Percentiles rank a stretch among this genome's conserved stretches.
These are phyloP conservation scores for Agrochola litura DNA, from an alignment of 2,888 invertebrate genomes.

Conservation along the genomic window DNA sequence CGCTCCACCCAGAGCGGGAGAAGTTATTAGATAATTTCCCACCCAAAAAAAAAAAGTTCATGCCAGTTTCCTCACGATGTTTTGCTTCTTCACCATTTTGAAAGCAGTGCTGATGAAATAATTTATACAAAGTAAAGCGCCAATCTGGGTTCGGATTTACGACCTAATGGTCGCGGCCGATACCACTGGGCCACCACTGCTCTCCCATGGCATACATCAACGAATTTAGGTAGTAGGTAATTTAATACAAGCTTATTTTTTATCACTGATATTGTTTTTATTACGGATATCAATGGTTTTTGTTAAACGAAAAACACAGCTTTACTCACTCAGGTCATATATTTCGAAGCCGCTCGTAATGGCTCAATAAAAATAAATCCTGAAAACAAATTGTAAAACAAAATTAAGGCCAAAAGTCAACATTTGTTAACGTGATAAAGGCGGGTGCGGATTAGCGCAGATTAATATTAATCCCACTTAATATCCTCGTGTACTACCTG, in stretches of 20 bases:
- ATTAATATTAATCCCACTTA: conserved; percentile 43
- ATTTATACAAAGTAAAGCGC: too few species aligned
- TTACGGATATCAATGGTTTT: background rate
- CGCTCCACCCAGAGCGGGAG: too few species aligned
- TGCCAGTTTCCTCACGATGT: too few species aligned
- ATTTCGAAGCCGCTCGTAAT: background rate
- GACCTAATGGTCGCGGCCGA: too few species aligned
- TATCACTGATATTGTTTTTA: conserved; percentile 3
- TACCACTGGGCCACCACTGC: too few species aligned
- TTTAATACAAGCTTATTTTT: conserved; percentile 7
- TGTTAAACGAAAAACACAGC: background rate
- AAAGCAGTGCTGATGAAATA: too few species aligned
- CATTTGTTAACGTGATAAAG: conserved; percentile 28
- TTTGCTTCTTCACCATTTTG: too few species aligned
- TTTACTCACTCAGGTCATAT: background rate
- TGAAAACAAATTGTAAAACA: conserved; percentile 37
- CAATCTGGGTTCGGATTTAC: too few species aligned
- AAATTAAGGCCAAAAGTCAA: conserved; percentile 35
- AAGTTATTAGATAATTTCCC: too few species aligned
- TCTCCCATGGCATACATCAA: background rate
- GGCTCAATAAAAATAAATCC: conserved; percentile 26
- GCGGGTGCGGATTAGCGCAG: conserved; percentile 34
- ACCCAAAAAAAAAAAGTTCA: too few species aligned
- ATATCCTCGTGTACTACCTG: conserved; percentile 43
- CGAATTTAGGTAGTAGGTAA: too few species aligned